These are phyloP conservation scores for Amphiprion ocellaris DNA, from an alignment of 2,113 vertebrate species.

Conservation along the genomic window DNA sequence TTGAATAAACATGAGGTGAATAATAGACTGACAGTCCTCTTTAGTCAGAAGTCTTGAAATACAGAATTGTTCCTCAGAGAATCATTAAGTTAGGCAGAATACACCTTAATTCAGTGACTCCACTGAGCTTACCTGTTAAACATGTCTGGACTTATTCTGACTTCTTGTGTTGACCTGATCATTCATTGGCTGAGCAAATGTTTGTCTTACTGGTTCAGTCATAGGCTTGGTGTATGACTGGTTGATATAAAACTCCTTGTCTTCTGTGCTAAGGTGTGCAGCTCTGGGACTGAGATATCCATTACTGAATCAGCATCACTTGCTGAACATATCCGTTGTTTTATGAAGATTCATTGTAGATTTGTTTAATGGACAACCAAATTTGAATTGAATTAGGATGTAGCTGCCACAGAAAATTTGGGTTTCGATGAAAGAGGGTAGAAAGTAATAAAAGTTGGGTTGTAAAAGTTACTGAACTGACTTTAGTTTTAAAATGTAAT, in stretches of 20 bases:
- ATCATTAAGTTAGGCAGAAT: background rate
- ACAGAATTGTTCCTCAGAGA: background rate
- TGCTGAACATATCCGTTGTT: background rate
- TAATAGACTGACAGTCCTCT: background rate
- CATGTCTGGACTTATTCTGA: conserved; percentile 48
- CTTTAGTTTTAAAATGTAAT: background rate
- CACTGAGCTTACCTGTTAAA: conserved; percentile 20
- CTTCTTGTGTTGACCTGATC: conserved; percentile 29
- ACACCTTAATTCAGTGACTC: conserved; percentile 3
- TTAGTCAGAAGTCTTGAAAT: background rate
- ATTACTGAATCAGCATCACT: background rate
- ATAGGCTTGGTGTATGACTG: conserved; percentile 8
- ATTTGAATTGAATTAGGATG: background rate
- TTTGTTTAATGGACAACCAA: no score
- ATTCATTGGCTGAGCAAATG: conserved; percentile 35
- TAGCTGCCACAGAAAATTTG: background rate
- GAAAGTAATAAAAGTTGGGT: no score
- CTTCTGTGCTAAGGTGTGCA: conserved; percentile 37
- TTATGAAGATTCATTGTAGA: background rate
- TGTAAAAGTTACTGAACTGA: background rate
- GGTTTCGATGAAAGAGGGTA: no score
- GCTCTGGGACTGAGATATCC: background rate
- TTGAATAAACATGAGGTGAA: background rate
- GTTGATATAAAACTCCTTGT: conserved; percentile 40
- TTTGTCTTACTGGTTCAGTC: conserved; percentile 37